These are phyloP conservation scores for Epirrhoe alternata DNA, from an alignment of 2,888 invertebrate genomes.

Conservation along the genomic window DNA sequence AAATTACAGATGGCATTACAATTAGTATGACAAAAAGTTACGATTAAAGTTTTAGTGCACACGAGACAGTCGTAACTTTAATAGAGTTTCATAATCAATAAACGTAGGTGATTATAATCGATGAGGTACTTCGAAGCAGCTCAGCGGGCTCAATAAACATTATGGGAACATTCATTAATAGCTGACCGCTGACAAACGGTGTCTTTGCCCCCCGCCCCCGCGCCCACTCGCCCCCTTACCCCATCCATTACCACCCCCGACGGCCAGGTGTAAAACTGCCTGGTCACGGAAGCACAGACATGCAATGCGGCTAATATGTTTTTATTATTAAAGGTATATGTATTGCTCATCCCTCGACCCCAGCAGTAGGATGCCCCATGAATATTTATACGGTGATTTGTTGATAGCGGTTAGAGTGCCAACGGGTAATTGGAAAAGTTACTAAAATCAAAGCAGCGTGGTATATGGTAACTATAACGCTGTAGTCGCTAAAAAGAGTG, in stretches of 20 bases:
- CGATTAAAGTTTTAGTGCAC: neutral
- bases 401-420: conserved; percentile 56
- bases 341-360: conserved; percentile 70
- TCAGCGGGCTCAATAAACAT: conserved; percentile 81
- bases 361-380: conserved; percentile 71
- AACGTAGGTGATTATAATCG: conserved; percentile 70
- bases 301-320: conserved; percentile 84
- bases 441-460: neutral
- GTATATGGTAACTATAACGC: neutral
- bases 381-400: conserved; percentile 82
- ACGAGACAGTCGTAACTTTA: neutral
- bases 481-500: neutral
- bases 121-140: conserved; percentile 69
- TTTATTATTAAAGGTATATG: conserved; percentile 80
- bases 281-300: conserved; percentile 83
- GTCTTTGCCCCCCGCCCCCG: conserved; percentile 61
- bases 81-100: conserved; percentile 18
- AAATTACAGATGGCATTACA: neutral
- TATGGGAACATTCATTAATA: conserved; percentile 82
- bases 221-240: conserved; percentile 52
- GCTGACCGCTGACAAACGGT: conserved; percentile 82
- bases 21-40: neutral
- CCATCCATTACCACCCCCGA: conserved; percentile 48
- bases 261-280: conserved; percentile 83
- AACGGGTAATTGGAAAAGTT: conserved; percentile 34